phyloP scores from a whole-genome alignment of 1,140 invertebrate species.

The Conopomorpha cramerella region DNA sequence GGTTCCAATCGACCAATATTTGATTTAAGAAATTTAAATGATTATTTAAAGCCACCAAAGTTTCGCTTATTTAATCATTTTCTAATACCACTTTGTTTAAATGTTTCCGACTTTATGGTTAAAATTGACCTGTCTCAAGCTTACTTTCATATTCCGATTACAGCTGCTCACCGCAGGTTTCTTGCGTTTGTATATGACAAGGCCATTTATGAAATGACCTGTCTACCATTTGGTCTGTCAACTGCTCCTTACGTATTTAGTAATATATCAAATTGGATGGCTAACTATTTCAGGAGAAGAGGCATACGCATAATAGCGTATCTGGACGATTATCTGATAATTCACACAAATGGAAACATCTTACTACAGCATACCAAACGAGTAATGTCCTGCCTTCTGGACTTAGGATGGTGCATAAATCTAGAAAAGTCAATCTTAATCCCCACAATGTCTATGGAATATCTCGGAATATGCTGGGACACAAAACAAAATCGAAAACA shows the following conservation, averaged over 20 bases:
- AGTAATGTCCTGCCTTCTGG: neutral
- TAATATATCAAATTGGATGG: slow-evolving; percentile 17
- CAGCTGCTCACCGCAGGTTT: slow-evolving; percentile 10
- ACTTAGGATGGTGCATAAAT: slow-evolving; percentile 11
- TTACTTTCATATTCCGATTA: slow-evolving; percentile 12
- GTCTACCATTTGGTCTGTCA: slow-evolving; percentile 18
- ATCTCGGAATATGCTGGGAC: slow-evolving; percentile 7
- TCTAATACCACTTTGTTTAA: slow-evolving; percentile 5
- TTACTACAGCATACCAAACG: neutral
- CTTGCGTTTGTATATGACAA: slow-evolving; percentile 5
- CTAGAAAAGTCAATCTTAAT: slow-evolving; percentile 2
- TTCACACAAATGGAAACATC: slow-evolving; percentile 4
- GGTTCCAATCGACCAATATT: slow-evolving; percentile 11
- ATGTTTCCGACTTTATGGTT: slow-evolving; percentile 4
- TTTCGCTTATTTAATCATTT: slow-evolving; percentile 12
- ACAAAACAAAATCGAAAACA: slow-evolving; percentile 3
- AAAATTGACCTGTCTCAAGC: slow-evolving; percentile 10
- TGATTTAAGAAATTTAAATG: slow-evolving; percentile 13
- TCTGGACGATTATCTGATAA: slow-evolving; percentile 13
- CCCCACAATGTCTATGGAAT: slow-evolving; percentile 1
- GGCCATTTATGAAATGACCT: slow-evolving; percentile 11
- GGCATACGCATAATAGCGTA: slow-evolving; percentile 13
- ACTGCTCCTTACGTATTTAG: slow-evolving; percentile 14
- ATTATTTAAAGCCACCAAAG: slow-evolving; percentile 7
- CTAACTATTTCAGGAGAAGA: slow-evolving; percentile 4